Evolutionary conservation across 37 sponge, comb jelly and placozoan species (phyloP).

Genomic region (Beroe ovata): DNA sequence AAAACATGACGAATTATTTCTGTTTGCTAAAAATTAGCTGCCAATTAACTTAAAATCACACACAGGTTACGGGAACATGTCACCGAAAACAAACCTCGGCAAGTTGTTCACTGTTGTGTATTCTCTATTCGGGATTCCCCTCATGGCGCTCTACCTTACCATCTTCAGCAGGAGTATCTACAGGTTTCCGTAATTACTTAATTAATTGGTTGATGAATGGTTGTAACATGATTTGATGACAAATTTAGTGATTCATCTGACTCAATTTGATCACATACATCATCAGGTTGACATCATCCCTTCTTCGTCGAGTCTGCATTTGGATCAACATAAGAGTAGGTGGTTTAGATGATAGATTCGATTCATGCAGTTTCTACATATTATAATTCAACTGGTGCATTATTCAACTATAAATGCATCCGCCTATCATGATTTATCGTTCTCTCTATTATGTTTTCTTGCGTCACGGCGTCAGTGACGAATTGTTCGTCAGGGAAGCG

Average conservation of each 20-base stretch:
- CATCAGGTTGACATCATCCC: not conserved
- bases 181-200: constrained; percentile 6
- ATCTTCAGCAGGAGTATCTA: constrained; percentile 31
- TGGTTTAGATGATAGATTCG: no score
- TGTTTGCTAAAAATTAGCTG: no score
- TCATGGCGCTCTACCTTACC: constrained; percentile 47
- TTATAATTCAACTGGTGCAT: no score
- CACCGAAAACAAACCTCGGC: constrained; percentile 19
- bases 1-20: no score
- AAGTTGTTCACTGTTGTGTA: constrained; percentile 24
- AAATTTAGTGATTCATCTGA: not conserved
- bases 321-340: not conserved
- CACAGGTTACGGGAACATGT: constrained; percentile 60
- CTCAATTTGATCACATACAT: not conserved
- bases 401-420: no score
- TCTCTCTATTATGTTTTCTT: no score
- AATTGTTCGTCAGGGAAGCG: no score
- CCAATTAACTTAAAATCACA: no score
- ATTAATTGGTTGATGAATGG: no score
- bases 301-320: not conserved
- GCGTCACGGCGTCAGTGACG: no score
- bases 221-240: not conserved
- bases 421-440: no score
- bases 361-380: no score
- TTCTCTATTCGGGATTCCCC: constrained; percentile 27